Evolutionary conservation across 1,140 invertebrate genomes (phyloP).

Genomic region (Cataglyphis hispanica): DNA sequence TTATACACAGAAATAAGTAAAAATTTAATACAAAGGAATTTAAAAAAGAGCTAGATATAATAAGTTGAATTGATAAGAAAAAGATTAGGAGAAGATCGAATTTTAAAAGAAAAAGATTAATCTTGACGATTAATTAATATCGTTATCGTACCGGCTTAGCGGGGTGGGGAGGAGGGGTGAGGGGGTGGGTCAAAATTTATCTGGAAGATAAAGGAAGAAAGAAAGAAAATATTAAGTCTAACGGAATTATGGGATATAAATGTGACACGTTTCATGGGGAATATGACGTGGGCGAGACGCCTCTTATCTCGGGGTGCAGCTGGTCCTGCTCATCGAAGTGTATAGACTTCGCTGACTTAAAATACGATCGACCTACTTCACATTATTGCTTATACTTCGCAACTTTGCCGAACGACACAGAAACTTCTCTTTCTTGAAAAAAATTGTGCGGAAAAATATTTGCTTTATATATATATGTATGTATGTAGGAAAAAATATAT

Average conservation of each 20-base stretch:
- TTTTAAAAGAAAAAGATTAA: background rate
- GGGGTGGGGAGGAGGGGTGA: background rate
- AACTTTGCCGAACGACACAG: conserved; percentile 2
- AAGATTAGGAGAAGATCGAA: background rate
- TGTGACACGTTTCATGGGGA: conserved; percentile 34
- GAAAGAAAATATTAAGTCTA: background rate
- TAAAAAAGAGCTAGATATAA: background rate
- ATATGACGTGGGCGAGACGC: conserved; percentile 50
- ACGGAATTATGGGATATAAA: conserved; percentile 33
- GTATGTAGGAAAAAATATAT: background rate
- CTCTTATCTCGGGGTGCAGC: conserved; percentile 80
- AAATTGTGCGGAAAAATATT: conserved; percentile 12
- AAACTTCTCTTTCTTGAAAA: background rate
- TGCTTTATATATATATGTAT: background rate
- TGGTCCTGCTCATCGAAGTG: conserved; percentile 76
- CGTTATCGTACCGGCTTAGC: background rate
- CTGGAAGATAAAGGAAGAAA: background rate
- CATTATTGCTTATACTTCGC: conserved; percentile 67
- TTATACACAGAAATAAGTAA: background rate
- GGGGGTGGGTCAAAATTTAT: conserved; percentile 6
- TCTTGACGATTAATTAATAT: conserved; percentile 25
- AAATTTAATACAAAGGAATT: background rate
- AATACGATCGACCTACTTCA: conserved; percentile 73
- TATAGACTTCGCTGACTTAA: conserved; percentile 73
- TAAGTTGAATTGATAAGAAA: background rate